phyloP scores from a whole-genome alignment of 2,113 vertebrate genomes.

The Paratilapia polleni region DNA sequence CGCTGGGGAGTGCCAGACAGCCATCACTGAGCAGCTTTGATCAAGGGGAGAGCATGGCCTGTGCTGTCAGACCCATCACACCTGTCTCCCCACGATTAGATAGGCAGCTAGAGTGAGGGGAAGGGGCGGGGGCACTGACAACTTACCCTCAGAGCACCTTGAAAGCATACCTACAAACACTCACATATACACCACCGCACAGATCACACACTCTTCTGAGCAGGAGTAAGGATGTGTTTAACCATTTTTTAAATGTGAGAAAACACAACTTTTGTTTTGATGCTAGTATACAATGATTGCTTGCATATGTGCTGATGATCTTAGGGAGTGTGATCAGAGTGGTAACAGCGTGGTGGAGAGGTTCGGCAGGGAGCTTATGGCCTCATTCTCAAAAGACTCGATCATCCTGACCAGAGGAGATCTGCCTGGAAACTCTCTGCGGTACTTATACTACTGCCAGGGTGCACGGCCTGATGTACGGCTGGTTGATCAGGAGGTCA shows the following conservation, averaged over 20 bases:
- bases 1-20: constrained; percentile 73
- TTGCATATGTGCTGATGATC: constrained; percentile 17
- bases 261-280: constrained; percentile 42
- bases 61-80: constrained; percentile 78
- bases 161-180: constrained; percentile 53
- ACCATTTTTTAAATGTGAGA: constrained; percentile 27
- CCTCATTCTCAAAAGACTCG: constrained; percentile 85
- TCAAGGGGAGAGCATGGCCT: constrained; percentile 78
- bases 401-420: constrained; percentile 94
- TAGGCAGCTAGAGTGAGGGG: constrained; percentile 68
- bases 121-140: constrained; percentile 71
- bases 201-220: constrained; percentile 33
- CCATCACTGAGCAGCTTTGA: constrained; percentile 80
- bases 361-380: constrained; percentile 90
- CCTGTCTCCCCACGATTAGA: constrained; percentile 76
- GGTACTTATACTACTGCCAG: constrained; percentile 93
- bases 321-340: constrained; percentile 90
- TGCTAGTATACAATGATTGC: neutral
- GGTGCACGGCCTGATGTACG: constrained; percentile 87
- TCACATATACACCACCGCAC: constrained; percentile 10
- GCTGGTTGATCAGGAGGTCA: constrained; percentile 96
- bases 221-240: constrained; percentile 13
- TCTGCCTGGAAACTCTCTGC: constrained; percentile 93
- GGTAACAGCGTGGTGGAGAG: constrained; percentile 86
- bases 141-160: constrained; percentile 75